These are phyloP conservation scores for Delphinus delphis DNA, from an alignment of 2,113 vertebrate genomes.

Conservation along the genomic window DNA sequence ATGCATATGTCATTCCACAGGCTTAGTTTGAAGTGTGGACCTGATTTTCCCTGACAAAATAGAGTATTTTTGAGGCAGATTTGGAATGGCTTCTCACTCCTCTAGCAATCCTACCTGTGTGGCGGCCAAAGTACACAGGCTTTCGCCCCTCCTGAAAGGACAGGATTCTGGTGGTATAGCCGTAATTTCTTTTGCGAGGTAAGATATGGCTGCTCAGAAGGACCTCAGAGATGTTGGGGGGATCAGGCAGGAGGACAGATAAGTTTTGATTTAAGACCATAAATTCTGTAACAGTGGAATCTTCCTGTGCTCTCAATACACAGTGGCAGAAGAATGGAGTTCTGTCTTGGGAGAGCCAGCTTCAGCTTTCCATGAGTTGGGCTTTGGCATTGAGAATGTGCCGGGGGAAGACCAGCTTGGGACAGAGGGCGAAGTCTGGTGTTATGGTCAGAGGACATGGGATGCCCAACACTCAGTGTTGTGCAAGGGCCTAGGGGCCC, in stretches of 20 bases:
- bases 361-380: neutral
- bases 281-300: rapidly evolving
- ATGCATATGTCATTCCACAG: constrained; percentile 37
- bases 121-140: constrained; percentile 52
- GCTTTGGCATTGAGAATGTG: neutral
- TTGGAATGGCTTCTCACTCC: constrained; percentile 25
- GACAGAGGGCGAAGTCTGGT: neutral
- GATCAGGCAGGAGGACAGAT: neutral
- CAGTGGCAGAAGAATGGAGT: neutral
- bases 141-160: neutral
- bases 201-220: neutral
- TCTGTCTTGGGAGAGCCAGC: neutral
- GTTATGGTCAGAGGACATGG: no score
- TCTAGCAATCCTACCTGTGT: neutral
- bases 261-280: neutral
- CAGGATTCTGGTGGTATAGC: neutral
- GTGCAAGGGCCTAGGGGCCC: neutral
- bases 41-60: constrained; percentile 65
- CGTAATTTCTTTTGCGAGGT: neutral
- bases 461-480: rapidly evolving
- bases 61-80: constrained; percentile 45
- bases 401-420: neutral
- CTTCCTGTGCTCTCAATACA: rapidly evolving
- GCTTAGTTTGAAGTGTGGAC: constrained; percentile 58
- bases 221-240: neutral